phyloP scores from a whole-genome alignment of 2,113 vertebrate genomes.

The Typhlomys cinereus region DNA sequence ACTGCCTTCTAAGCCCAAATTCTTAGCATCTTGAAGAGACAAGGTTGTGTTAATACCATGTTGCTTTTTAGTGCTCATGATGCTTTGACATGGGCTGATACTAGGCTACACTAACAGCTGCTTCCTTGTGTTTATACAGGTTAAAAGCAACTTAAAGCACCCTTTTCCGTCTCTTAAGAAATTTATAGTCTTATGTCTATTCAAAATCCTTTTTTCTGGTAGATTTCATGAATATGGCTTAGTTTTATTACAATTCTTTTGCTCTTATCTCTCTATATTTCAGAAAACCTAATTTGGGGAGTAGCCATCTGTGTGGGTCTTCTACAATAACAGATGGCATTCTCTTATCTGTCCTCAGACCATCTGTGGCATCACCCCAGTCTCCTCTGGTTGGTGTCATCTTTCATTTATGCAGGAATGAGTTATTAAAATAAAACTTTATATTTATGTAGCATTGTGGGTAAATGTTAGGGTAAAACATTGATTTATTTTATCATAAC shows the following conservation, averaged over 20 bases:
- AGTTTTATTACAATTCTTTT: conserved; percentile 47
- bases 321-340: conserved; percentile 66
- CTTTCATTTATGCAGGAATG: conserved; percentile 59
- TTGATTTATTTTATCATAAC: conserved; percentile 73
- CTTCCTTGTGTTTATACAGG: conserved; percentile 24
- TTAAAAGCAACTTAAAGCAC: neutral
- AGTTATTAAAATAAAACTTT: conserved; percentile 72
- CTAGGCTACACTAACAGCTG: neutral
- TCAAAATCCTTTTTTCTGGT: neutral
- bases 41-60: neutral
- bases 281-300: conserved; percentile 42
- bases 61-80: neutral
- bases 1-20: neutral
- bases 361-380: conserved; percentile 62
- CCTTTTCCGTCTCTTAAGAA: conserved; percentile 1
- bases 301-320: conserved; percentile 40
- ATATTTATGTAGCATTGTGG: conserved; percentile 61
- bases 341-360: conserved; percentile 57
- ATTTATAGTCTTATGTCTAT: conserved; percentile 19
- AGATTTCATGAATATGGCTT: conserved; percentile 31
- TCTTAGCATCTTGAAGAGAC: neutral
- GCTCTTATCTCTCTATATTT: conserved; percentile 35
- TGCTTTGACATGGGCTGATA: neutral
- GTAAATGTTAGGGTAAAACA: conserved; percentile 72
- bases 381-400: conserved; percentile 56